Base-by-base conservation (phyloP, 2,888 invertebrate genomes). In the Chymomyza amoena region DNA sequence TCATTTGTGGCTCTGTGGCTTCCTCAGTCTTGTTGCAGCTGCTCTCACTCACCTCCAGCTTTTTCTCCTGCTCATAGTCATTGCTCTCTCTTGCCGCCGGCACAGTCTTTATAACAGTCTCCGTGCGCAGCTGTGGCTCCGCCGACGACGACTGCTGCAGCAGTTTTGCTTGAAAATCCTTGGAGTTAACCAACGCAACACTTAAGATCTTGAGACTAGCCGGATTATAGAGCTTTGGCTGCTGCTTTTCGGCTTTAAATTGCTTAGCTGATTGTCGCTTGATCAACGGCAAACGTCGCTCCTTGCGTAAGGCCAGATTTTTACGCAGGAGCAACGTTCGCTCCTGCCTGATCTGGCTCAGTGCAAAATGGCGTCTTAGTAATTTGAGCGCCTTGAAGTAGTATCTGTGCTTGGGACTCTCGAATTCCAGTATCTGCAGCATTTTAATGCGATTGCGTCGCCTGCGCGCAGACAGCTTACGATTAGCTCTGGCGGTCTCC, bases 261-360 rank as follows among this genome's bases (percentile, higher is more conserved):
- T 84, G 75, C 66, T 84, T 86, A 4, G 77, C 77, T 9, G 80
- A 87, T 63, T 81, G 80, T 15, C 87, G 75, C 69, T 89, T 90
- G 18, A 88, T 89, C 4, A 88, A 68, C 0, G 89, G 89, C 67
- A 89, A 69, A 50, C 79, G 82, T 6, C 80, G 81, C 62, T 89
- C 87, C 59, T 73, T 82, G 10, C 76, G 62, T 5, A 71, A 66
- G 1, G 73, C 64, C 59, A 88, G 52, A 15, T 84, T 82, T 7
- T 81, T 73, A 0, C 76, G 75, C n/a, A 87, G 68, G 2, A 75
- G 69, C 2, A 70, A 56, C 0, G 59, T 2, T 0, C 86, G 75
- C 16, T 72, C 69, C 50, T 72, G 20, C 0, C 79, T 69, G 28
- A 50, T 36, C 3, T 65, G 61, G 5, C 62, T 56, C 18, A 64